Evolutionary conservation across 1,140 invertebrate species (phyloP).

Genomic region (Drosophila bifasciata): DNA sequence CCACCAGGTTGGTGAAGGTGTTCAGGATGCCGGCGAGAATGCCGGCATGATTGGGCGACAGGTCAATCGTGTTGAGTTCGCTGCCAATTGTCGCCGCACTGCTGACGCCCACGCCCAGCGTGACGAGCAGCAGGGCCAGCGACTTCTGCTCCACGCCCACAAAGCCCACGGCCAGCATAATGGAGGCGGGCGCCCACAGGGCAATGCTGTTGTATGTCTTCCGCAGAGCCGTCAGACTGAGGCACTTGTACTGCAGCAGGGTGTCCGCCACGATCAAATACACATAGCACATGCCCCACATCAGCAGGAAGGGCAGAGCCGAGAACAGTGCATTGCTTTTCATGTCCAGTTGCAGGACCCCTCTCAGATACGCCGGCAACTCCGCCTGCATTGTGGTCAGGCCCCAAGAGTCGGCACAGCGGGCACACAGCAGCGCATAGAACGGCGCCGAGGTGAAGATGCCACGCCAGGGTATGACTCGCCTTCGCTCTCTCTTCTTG

Average conservation of each 20-base stretch:
- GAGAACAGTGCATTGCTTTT: constrained; percentile 89
- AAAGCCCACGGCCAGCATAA: constrained; percentile 87
- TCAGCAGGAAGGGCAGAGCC: constrained; percentile 92
- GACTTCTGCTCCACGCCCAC: constrained; percentile 84
- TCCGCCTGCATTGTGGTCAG: constrained; percentile 96
- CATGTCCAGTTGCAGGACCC: constrained; percentile 92
- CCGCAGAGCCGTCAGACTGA: constrained; percentile 85
- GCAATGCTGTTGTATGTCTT: constrained; percentile 89
- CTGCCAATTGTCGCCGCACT: constrained; percentile 90
- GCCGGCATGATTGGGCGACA: constrained; percentile 91
- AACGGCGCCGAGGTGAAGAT: constrained; percentile 92
- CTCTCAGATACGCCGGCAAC: constrained; percentile 95
- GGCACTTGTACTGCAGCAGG: constrained; percentile 85
- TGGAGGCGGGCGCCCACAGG: constrained; percentile 86
- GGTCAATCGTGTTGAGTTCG: constrained; percentile 89
- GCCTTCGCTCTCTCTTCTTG: constrained; percentile 24
- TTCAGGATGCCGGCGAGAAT: constrained; percentile 89
- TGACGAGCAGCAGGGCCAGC: constrained; percentile 87
- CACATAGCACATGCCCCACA: constrained; percentile 89
- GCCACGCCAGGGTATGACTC: constrained; percentile 88
- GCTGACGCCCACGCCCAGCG: constrained; percentile 90
- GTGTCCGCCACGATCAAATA: constrained; percentile 88
- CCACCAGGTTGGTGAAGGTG: constrained; percentile 89
- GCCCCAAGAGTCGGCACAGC: constrained; percentile 96
- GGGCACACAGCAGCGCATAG: constrained; percentile 92